Evolutionary conservation across 2,113 vertebrate species (phyloP), one percentile per base, ranked within the genome.

Genomic region (Bombycilla garrulus): DNA sequence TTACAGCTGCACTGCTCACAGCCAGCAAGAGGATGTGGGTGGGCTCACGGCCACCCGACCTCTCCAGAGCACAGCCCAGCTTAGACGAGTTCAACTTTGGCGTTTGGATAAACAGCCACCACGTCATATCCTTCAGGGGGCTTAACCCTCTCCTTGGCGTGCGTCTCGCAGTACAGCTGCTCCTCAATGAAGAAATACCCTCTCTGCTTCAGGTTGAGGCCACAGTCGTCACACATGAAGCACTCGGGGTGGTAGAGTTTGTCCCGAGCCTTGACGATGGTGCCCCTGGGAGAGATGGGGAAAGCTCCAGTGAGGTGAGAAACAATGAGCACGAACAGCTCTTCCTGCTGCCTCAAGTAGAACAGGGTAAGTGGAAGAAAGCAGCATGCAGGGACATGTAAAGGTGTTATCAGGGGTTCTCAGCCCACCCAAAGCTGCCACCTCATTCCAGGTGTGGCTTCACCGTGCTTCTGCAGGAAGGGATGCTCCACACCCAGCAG

Each of bases 171-270:
- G 97, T 99, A 99, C 67, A 99, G 98, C 94, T 97, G 98, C 91
- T 99, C 99, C 50, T 99, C 99, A 25, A 99, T 98, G 97, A 99
- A 99, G 98, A 99, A 99, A 96, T 99, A 99, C 4, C 99, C 99
- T 7, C 97, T 97, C 95, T 99, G 99, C 97, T 99, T 99, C 72
- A 99, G 98, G 98, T 99, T 99, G 88, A 99, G 82, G 92, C 98
- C 97, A 1, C 99, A 99, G 98, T 99, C 99, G 3, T 99, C 98
- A 6, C 99, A 99, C 98, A 99, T 98, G 97, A 99, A 99, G 97
- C 99, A 99, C 80, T 99, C 99, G 0, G 99, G 99, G 93, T 99
- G 99, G 97, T 99, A 99, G 64, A 99, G 99, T 89, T 99, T 99
- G 98, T 99, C 99, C 64, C 99, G 97, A 19, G 99, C 99, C 96